Base-by-base conservation (phyloP, 2,113 vertebrate genomes). In the Falcunculus frontatus region DNA sequence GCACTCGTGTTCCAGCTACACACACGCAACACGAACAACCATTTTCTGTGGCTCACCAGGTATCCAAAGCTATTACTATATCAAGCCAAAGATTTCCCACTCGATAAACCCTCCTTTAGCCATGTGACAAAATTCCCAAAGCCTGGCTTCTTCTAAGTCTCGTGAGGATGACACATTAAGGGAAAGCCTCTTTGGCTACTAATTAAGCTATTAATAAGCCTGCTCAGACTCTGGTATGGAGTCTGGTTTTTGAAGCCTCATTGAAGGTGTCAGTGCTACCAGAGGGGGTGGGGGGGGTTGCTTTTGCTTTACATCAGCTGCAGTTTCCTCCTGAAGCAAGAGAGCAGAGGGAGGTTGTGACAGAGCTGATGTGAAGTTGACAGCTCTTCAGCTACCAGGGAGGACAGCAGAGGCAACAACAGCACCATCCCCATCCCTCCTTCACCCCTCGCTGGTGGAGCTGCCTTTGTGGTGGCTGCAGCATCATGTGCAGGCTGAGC, bases 381-480 rank as follows among this genome's bases (percentile, higher is more conserved):
- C n/a, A 44, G 89, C 59, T 60, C 56, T 33, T 16, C 9, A 15
- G 20, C 67, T 39, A 35, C 29, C 42, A 7, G 52, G 67, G 52
- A 42, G 53, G 68, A 25, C 7, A 62, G 68, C 50, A 29, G 74
- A 50, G 46, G 69, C 64, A 50, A 53, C 39, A 29, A 16, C 76
- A n/a, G 68, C 35, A 35, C 46, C 16, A 25, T 60, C n/a, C 46
- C 60, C 20, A 8, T 55, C 87, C 41, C 65, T 57, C 50, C 73
- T 41, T 56, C 85, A 10, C 35, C 56, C 79, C 8, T 62, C 2
- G 14, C 70, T 46, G 73, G n/a, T 20, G 44, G n/a, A 82, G 74
- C 78, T 84, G 69, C 84, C 89, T 90, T 62, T 87, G 82, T 89
- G 77, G 91, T 32, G 75, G 65, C 73, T 70, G 93, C 85, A 64